Conservation (phyloP, 2,888 invertebrate species). For the Hydriomena furcata region DNA sequence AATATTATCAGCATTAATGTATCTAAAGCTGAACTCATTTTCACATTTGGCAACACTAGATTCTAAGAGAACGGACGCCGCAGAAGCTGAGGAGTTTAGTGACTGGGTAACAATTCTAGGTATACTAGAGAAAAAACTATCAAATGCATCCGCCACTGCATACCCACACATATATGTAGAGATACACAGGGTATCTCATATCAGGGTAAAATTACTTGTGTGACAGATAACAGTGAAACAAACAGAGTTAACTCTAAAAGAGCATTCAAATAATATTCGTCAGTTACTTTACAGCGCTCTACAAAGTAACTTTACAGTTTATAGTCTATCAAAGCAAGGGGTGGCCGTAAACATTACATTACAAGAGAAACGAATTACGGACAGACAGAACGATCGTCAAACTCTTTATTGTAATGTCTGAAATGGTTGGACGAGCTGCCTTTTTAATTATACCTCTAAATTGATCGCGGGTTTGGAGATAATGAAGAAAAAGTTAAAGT, state of each 20-base stretch:
- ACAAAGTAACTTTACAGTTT: conserved; percentile 12
- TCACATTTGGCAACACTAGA: no score
- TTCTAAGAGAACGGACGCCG: no score
- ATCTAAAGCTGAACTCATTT: no score
- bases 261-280: conserved; percentile 8
- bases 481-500: conserved; percentile 23
- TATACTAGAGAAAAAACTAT: no score
- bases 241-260: neutral
- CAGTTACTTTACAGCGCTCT: conserved; percentile 5
- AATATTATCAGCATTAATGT: no score
- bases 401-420: conserved; percentile 19
- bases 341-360: conserved; percentile 13
- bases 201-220: no score
- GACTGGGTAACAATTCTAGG: no score
- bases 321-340: neutral
- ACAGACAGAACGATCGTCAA: conserved; percentile 20
- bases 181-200: no score
- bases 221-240: neutral
- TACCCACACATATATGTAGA: no score
- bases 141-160: no score
- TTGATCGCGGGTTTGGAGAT: conserved; percentile 26
- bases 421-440: conserved; percentile 21
- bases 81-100: no score
- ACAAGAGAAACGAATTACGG: conserved; percentile 17
- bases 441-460: conserved; percentile 31